Percentiles rank a stretch among this genome's conserved stretches.
Evolutionary conservation across 2,888 invertebrate species (phyloP).

Genomic region (Dasypolia templi): DNA sequence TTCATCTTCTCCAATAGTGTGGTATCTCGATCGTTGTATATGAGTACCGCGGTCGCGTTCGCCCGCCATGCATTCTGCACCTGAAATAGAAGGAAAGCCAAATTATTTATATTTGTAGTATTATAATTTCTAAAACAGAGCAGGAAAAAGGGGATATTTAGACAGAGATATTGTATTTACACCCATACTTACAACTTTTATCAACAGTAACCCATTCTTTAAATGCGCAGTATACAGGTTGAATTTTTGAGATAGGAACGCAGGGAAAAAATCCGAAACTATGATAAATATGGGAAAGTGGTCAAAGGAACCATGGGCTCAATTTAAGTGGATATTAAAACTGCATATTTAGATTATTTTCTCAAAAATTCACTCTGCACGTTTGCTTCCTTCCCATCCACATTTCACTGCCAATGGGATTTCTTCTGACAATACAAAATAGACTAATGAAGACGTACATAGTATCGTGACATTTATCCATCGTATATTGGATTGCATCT

Average conservation of each 20-base stretch:
- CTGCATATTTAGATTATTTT: neutral
- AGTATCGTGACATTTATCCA: constrained; percentile 19
- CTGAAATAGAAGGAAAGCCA: constrained; percentile 71
- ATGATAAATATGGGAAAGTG: neutral
- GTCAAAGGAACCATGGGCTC: neutral
- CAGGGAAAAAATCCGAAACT: neutral
- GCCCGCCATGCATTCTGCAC: constrained; percentile 93
- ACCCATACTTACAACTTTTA: neutral
- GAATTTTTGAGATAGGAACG: neutral
- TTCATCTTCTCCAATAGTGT: constrained; percentile 94
- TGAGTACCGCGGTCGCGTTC: constrained; percentile 95
- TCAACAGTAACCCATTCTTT: neutral
- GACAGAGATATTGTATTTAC: neutral
- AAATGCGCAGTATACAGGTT: neutral
- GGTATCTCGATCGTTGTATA: constrained; percentile 94
- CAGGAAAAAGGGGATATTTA: neutral
- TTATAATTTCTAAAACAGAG: neutral
- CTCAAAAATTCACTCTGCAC: neutral
- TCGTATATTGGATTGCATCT: constrained; percentile 2
- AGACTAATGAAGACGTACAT: neutral
- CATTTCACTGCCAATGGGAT: neutral
- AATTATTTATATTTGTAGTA: no score
- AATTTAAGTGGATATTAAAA: neutral
- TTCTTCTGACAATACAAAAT: neutral
- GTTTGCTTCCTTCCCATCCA: neutral